A percentile compares a stretch with the other conserved stretches of the same genome.
These are phyloP conservation scores for Zoanthus gigantus DNA, from an alignment of 92 coral and sea anemone species.

Conservation along the genomic window DNA sequence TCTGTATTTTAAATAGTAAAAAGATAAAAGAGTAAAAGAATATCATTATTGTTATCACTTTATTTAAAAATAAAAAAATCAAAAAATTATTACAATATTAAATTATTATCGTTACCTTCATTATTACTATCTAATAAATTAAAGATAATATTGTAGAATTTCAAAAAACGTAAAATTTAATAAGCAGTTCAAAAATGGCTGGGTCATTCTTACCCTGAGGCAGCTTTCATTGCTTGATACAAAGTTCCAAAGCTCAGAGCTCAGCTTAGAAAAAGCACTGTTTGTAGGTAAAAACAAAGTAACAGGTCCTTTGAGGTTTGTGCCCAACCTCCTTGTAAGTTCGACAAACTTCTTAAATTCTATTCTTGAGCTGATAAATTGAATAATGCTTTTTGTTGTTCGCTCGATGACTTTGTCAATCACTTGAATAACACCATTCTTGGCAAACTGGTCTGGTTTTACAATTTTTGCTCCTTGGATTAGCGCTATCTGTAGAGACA, in stretches of 20 bases:
- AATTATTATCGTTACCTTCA: too few relatives aligned
- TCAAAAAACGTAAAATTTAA: too few relatives aligned
- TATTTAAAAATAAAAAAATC: too few relatives aligned
- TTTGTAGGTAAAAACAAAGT: conserved; percentile 54
- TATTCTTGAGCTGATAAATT: conserved; percentile 7
- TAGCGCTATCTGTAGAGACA: conserved; percentile 8
- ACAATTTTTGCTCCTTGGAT: conserved; percentile 28
- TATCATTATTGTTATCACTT: too few relatives aligned
- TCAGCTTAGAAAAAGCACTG: conserved; percentile 29
- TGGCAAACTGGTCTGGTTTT: conserved; percentile 23
- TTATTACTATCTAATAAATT: too few relatives aligned
- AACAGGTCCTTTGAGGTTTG: conserved; percentile 38
- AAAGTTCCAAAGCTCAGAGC: conserved; percentile 1
- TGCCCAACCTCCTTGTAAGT: conserved; percentile 16
- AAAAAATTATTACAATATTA: too few relatives aligned
- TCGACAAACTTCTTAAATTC: conserved; percentile 29
- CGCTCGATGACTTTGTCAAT: conserved; percentile 54
- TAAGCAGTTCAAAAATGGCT: too few relatives aligned
- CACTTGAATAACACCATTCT: conserved; percentile 48
- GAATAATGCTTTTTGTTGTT: conserved; percentile 16
- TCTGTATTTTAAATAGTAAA: too few relatives aligned
- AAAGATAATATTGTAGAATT: too few relatives aligned
- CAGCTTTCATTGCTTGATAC: conserved; percentile 28
- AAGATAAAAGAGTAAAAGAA: too few relatives aligned
- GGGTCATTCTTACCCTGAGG: conserved; percentile 31